Conservation (phyloP, 2,113 vertebrate genomes). For the Pomatostomus ruficeps region DNA sequence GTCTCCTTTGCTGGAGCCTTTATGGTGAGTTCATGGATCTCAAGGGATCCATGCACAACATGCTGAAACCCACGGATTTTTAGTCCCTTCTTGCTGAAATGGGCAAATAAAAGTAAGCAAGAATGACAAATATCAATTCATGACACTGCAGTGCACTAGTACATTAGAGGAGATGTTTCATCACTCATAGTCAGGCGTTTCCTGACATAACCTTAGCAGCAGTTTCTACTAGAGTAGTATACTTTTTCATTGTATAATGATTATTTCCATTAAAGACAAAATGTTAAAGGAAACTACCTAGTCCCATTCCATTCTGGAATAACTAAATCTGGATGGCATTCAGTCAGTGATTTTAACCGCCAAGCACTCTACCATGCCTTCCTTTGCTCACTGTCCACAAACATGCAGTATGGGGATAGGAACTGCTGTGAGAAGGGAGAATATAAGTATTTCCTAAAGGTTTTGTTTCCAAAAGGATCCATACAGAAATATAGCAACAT, state of each 20-base stretch:
- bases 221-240: background rate
- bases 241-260: background rate
- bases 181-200: background rate
- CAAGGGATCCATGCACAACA: background rate
- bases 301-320: background rate
- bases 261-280: background rate
- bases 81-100: background rate
- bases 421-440: background rate
- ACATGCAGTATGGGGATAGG: no score
- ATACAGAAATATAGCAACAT: background rate
- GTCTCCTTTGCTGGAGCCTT: background rate
- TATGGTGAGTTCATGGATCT: background rate
- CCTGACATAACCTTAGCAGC: background rate
- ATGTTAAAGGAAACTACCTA: background rate
- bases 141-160: background rate
- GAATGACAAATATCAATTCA: background rate
- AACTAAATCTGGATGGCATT: background rate
- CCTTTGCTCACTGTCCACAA: background rate
- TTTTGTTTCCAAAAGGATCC: background rate
- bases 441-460: background rate
- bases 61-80: background rate
- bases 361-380: background rate
- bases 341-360: background rate
- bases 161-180: fast-evolving
- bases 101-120: background rate